phyloP scores from a whole-genome alignment of 2,888 invertebrate species.

The Invenusta paracnida region DNA sequence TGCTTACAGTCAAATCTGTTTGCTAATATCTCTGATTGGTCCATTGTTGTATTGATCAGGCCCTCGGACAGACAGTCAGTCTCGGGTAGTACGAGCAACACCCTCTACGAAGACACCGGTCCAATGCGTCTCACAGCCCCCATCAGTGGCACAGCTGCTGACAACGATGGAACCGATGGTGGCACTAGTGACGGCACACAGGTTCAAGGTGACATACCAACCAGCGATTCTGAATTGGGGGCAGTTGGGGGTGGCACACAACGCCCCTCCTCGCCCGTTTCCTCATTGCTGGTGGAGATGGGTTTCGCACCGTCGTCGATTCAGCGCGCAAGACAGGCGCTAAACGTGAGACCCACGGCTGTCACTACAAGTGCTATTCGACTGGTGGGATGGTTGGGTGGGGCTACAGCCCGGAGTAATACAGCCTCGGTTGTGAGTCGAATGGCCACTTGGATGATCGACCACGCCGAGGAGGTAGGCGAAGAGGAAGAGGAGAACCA shows the following conservation, averaged over 20 bases:
- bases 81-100: neutral
- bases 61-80: too few relatives aligned
- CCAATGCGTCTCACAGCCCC: neutral
- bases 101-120: neutral
- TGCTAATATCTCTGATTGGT: too few relatives aligned
- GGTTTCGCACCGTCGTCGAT: conserved; percentile 66
- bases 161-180: neutral
- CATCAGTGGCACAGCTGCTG: neutral
- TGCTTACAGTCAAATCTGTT: too few relatives aligned
- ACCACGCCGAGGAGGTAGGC: neutral
- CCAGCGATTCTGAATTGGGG: neutral
- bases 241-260: neutral
- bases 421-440: neutral
- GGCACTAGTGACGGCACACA: neutral
- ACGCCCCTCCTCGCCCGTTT: conserved; percentile 62
- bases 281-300: conserved; percentile 66
- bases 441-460: neutral
- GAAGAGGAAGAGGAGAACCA: too few relatives aligned
- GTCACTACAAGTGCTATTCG: neutral
- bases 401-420: neutral
- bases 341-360: neutral
- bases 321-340: conserved; percentile 60
- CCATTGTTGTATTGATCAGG: too few relatives aligned
- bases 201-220: neutral
- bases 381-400: neutral